These are phyloP conservation scores for Barypeithes pellucidus DNA, from an alignment of 2,888 invertebrate species.

Conservation along the genomic window DNA sequence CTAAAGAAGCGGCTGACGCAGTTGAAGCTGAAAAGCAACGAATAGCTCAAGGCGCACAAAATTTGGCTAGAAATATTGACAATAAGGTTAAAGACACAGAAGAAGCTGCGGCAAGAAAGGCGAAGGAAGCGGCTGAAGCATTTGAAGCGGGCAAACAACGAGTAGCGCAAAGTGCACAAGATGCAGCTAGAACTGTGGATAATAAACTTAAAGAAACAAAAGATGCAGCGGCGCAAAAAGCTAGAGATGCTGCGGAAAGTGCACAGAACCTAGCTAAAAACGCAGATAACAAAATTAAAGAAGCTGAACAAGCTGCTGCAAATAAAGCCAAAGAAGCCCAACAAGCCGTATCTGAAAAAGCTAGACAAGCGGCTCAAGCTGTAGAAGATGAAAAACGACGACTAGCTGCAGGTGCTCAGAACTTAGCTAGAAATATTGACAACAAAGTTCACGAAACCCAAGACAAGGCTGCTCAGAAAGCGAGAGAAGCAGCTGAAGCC, in stretches of 20 bases:
- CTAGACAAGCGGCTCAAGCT: slow-evolving; percentile 52
- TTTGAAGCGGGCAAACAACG: slow-evolving; percentile 41
- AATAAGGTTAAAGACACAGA: slow-evolving; percentile 56
- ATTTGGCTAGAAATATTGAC: slow-evolving; percentile 53
- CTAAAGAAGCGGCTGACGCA: slow-evolving; percentile 53
- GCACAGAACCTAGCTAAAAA: slow-evolving; percentile 45
- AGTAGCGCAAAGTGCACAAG: slow-evolving; percentile 50
- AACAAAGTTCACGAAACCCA: slow-evolving; percentile 54
- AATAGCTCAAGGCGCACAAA: too few species aligned
- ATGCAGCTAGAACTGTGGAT: slow-evolving; percentile 69
- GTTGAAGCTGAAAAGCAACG: too few species aligned
- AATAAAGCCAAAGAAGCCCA: slow-evolving; percentile 54
- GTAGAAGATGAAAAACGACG: slow-evolving; percentile 34
- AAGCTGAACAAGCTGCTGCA: slow-evolving; percentile 55
- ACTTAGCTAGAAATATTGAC: slow-evolving; percentile 53
- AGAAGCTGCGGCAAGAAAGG: slow-evolving; percentile 51
- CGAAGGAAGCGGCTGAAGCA: slow-evolving; percentile 51
- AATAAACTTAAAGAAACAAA: slow-evolving; percentile 57
- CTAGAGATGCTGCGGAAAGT: slow-evolving; percentile 52
- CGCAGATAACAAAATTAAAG: slow-evolving; percentile 47
- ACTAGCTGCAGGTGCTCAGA: slow-evolving; percentile 53
- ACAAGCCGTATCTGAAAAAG: slow-evolving; percentile 55
- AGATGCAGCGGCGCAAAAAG: slow-evolving; percentile 55
- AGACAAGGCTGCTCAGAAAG: slow-evolving; percentile 48
- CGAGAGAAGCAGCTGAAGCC: slow-evolving; percentile 50